These are phyloP conservation scores for Sapayoa aenigma DNA, from an alignment of 2,113 vertebrate genomes.

Conservation along the genomic window DNA sequence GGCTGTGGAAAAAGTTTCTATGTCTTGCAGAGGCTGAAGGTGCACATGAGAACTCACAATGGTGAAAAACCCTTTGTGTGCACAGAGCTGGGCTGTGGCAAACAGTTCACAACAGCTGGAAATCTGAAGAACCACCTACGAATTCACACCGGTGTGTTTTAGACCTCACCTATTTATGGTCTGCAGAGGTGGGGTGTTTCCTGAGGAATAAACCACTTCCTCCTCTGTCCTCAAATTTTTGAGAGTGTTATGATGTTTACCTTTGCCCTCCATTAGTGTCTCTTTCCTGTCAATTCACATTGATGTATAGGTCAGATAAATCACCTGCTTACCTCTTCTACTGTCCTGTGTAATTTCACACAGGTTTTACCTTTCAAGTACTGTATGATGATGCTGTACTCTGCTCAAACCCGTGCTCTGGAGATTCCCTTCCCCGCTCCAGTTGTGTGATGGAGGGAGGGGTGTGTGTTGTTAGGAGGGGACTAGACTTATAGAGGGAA, in stretches of 20 bases:
- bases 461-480: background rate
- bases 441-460: background rate
- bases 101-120: constrained; percentile 96
- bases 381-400: background rate
- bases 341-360: background rate
- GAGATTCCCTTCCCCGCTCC: background rate
- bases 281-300: background rate
- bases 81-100: constrained; percentile 90
- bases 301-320: background rate
- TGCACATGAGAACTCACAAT: constrained; percentile 99
- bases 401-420: background rate
- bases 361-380: background rate
- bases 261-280: background rate
- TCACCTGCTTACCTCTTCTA: background rate
- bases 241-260: background rate
- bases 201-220: background rate
- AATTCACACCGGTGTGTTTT: constrained; percentile 89
- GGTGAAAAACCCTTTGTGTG: constrained; percentile 97
- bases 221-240: background rate
- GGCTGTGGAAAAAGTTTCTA: constrained; percentile 99
- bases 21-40: constrained; percentile 94
- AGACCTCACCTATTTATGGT: constrained; percentile 3
- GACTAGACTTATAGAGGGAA: background rate
- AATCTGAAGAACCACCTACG: constrained; percentile 97
- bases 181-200: constrained; percentile 12